These are phyloP conservation scores for Diorhabda elongata DNA, from an alignment of 1,140 invertebrate genomes.

Conservation along the genomic window DNA sequence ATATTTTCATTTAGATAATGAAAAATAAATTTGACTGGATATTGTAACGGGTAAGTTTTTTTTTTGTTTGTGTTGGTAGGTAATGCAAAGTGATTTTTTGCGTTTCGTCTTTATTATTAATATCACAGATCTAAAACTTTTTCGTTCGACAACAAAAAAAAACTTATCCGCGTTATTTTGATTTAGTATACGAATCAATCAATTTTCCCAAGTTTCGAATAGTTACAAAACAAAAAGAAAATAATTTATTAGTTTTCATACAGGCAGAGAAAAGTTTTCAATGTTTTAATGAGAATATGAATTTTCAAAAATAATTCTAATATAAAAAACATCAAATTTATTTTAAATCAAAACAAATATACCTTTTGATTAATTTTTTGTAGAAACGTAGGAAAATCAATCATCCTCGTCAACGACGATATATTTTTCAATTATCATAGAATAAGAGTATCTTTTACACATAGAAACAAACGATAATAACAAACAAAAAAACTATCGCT, in stretches of 20 bases:
- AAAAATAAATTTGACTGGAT: no score
- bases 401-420: no score
- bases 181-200: no score
- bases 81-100: background rate
- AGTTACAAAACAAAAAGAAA: no score
- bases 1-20: no score
- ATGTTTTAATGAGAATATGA: no score
- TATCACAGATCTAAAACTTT: background rate
- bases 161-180: background rate
- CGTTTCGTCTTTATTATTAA: background rate
- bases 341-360: background rate
- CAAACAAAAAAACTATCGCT: slow-evolving; percentile 1
- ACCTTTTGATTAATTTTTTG: background rate
- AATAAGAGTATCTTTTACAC: background rate
- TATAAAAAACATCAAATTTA: background rate
- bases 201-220: no score
- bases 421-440: slow-evolving; percentile 1
- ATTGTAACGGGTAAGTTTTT: background rate
- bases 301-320: no score
- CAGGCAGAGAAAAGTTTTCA: no score
- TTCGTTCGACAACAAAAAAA: background rate
- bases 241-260: no score
- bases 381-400: background rate
- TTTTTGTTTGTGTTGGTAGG: background rate
- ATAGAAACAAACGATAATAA: background rate